phyloP scores from a whole-genome alignment of 2,888 invertebrate species.

The Caenorhabditis afra region DNA sequence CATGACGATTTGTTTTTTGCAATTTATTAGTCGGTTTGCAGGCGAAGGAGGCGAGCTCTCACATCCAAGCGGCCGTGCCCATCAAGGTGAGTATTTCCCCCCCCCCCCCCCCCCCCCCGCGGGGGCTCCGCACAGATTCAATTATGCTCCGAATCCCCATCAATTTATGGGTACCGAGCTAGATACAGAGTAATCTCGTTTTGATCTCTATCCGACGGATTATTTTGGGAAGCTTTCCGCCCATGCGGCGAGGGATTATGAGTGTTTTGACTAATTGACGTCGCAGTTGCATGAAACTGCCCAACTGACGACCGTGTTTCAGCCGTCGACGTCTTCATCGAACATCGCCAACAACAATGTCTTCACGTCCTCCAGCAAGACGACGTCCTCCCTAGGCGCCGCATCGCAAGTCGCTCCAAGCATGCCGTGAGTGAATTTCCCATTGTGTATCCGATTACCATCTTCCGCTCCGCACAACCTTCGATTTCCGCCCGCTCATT shows the following conservation, averaged over 20 bases:
- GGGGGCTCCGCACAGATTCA: slow-evolving; percentile 35
- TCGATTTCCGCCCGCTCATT: slow-evolving; percentile 5
- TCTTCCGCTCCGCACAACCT: slow-evolving; percentile 7
- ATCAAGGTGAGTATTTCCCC: slow-evolving; percentile 62
- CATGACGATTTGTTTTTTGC: slow-evolving; percentile 14
- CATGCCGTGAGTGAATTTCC: slow-evolving; percentile 46
- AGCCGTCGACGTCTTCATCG: slow-evolving; percentile 51
- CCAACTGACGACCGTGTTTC: too few species aligned
- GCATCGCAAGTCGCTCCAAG: slow-evolving; percentile 14
- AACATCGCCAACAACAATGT: slow-evolving; percentile 59
- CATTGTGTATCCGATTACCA: slow-evolving; percentile 53
- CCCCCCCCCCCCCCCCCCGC: slow-evolving; percentile 17
- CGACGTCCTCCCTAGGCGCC: slow-evolving; percentile 44
- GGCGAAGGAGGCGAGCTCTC: slow-evolving; percentile 77
- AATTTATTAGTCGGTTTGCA: slow-evolving; percentile 54
- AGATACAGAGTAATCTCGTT: slow-evolving; percentile 18
- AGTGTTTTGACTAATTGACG: too few species aligned
- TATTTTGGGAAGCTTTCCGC: too few species aligned
- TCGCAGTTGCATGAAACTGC: too few species aligned
- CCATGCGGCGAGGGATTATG: too few species aligned
- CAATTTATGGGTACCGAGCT: neutral
- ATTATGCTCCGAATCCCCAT: slow-evolving; percentile 10
- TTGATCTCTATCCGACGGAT: slow-evolving; percentile 5
- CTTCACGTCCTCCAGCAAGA: slow-evolving; percentile 40
- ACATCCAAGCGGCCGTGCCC: slow-evolving; percentile 73